These are phyloP conservation scores for Smutsia gigantea DNA, from an alignment of 2,797 vertebrate species.

Conservation along the genomic window DNA sequence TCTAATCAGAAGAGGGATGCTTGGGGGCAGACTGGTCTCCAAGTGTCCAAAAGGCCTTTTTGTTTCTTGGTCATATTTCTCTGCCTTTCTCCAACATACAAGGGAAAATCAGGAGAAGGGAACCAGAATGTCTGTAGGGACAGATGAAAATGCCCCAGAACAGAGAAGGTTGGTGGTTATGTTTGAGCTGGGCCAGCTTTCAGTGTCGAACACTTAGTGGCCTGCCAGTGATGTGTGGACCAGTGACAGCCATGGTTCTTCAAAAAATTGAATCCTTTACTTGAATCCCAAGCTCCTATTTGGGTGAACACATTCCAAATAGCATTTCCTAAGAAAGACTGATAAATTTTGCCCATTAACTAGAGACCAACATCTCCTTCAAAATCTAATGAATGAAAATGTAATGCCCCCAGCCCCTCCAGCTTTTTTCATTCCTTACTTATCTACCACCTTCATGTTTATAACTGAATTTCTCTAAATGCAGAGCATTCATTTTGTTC, in stretches of 20 bases:
- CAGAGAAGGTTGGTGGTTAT: not conserved
- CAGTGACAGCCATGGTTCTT: not conserved
- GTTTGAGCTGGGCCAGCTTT: not conserved
- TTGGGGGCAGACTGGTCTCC: not conserved
- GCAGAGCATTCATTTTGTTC: not conserved
- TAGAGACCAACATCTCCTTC: not conserved
- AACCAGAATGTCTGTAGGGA: not conserved
- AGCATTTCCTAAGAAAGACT: not conserved
- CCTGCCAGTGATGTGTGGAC: not conserved
- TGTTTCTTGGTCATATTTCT: not conserved
- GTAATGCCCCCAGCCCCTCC: not conserved
- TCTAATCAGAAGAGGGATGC: not conserved
- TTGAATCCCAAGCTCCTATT: not conserved
- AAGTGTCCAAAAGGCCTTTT: not conserved
- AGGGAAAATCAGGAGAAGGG: not conserved
- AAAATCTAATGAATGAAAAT: not conserved
- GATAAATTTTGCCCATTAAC: not conserved
- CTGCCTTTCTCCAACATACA: not conserved
- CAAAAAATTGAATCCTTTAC: not conserved
- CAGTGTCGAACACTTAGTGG: no score
- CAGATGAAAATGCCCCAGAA: not conserved
- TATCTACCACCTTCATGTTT: not conserved
- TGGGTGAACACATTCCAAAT: not conserved
- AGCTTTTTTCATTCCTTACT: not conserved
- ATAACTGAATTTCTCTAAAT: not conserved